Base-by-base conservation (phyloP, 2,113 vertebrate species). In the Pelusios castaneus region DNA sequence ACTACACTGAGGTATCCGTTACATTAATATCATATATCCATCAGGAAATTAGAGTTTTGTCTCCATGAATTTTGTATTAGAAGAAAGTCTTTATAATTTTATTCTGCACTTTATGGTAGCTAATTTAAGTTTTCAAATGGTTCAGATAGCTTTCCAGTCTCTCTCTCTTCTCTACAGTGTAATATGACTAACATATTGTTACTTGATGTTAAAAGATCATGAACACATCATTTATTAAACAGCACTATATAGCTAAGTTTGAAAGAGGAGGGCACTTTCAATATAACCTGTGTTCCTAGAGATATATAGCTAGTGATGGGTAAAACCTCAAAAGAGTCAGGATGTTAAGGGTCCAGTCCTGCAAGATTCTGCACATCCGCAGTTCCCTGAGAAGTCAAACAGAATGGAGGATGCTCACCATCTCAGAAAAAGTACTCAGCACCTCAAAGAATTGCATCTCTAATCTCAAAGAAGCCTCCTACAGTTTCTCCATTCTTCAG, bases 1-100 rank as follows among this genome's bases (percentile, higher is more conserved):
- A 98, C 98, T 98, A 97, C 97, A 98, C 96, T 96, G 97, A 98
- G 98, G 98, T 98, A 98, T 98, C 98, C 97, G 97, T 98, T 98
- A 98, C 98, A 98, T 98, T 98, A 98, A 98, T 98, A 98, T 98
- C 98, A 98, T 98, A 98, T 98, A 98, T 98, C 97, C 98, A 97
- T 97, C 98, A 98, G 98, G 98, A 98, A 98, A 98, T 98, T 98
- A 98, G 97, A 98, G 97, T 98, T 98, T 98, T 98, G 96, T 98
- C 98, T 98, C 98, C 97, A 98, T 98, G 97, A 98, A 98, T 98
- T 98, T 98, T 98, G 96, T 98, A 98, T 98, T 98, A 98, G 96
- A 98, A 98, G 98, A 96, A 96, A 96, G 97, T 97, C 95, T 97
- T 97, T 87, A 97, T 98, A 96, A 97, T 98, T 98, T 97, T 98